Conservation (phyloP, 2,888 invertebrate genomes). For the Molanna angustata region DNA sequence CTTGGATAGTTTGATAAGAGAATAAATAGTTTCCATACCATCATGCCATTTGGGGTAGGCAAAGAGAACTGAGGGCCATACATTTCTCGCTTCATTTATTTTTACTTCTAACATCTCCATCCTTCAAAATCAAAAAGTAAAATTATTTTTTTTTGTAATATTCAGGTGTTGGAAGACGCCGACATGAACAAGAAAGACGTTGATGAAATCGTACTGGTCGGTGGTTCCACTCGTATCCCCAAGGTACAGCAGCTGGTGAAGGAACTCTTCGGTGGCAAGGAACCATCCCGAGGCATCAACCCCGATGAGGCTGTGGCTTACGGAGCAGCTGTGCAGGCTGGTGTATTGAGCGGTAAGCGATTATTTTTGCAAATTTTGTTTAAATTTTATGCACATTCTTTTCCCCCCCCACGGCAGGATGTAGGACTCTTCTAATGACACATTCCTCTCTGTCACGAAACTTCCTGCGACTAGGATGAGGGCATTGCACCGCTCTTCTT, state of each 20-base stretch:
- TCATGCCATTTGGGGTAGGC: no score
- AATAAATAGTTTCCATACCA: no score
- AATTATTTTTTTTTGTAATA: background rate
- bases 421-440: no score
- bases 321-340: constrained; percentile 98
- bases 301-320: constrained; percentile 99
- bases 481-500: constrained; percentile 6
- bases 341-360: constrained; percentile 77
- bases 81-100: no score
- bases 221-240: constrained; percentile 98
- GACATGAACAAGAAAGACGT: constrained; percentile 98
- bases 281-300: constrained; percentile 96
- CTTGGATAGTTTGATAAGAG: no score
- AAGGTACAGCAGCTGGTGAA: constrained; percentile 93
- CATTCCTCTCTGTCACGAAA: no score
- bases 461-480: no score
- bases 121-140: no score
- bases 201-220: constrained; percentile 97
- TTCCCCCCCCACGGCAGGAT: no score
- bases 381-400: no score
- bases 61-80: no score
- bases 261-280: constrained; percentile 96
- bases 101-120: no score
- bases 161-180: constrained; percentile 88
- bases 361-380: background rate